Percentiles rank a stretch among this genome's conserved stretches.
phyloP scores from a whole-genome alignment of 2,888 invertebrate genomes.

The Troglohyphantes excavatus region DNA sequence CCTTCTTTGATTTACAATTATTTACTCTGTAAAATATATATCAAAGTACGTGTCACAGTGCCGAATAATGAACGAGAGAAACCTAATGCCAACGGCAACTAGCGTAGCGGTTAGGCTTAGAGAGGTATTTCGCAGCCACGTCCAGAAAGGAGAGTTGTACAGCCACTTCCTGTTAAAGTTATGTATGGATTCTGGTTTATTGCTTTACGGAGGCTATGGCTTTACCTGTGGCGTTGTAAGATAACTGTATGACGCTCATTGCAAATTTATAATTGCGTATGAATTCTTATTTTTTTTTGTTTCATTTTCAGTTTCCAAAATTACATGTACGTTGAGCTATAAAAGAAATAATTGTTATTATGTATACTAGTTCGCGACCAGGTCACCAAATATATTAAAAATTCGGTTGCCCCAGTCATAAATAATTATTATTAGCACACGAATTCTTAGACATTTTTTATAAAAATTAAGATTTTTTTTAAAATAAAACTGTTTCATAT shows the following conservation, averaged over 20 bases:
- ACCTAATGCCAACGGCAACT: background rate
- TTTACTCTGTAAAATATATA: background rate
- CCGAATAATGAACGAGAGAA: background rate
- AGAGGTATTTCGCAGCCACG: slow-evolving; percentile 47
- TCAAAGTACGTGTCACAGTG: background rate
- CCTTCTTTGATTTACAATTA: background rate
- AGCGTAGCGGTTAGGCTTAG: slow-evolving; percentile 43
- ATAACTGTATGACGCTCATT: background rate
- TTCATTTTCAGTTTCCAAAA: background rate
- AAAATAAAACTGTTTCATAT: too few relatives aligned
- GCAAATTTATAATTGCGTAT: too few relatives aligned
- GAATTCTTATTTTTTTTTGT: background rate
- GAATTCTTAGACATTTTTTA: too few relatives aligned
- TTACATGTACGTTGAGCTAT: too few relatives aligned
- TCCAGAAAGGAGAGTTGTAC: slow-evolving; percentile 39
- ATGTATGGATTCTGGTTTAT: background rate
- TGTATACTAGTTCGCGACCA: too few relatives aligned
- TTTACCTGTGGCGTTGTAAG: background rate
- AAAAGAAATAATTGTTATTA: too few relatives aligned
- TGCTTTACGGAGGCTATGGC: too few relatives aligned
- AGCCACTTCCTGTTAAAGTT: slow-evolving; percentile 40
- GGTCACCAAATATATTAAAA: too few relatives aligned
- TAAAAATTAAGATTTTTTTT: too few relatives aligned
- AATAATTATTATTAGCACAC: too few relatives aligned
- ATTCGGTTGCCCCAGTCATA: too few relatives aligned